A percentile compares a stretch with the other conserved stretches of the same genome.
Evolutionary conservation across 2,888 invertebrate genomes (phyloP).

Genomic region (Phaedon cochleariae): DNA sequence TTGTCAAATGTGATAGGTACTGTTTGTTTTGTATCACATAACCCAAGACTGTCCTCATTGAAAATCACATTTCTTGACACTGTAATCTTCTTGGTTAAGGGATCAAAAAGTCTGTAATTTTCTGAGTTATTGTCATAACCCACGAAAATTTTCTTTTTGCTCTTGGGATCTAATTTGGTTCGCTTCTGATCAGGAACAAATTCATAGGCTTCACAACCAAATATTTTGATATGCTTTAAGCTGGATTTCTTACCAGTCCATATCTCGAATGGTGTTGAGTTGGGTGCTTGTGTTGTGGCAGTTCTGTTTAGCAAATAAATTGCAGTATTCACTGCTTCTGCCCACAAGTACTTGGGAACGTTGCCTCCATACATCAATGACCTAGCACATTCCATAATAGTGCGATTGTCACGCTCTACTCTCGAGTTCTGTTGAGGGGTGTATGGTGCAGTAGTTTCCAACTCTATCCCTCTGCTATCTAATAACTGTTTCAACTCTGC

Average conservation of each 20-base stretch:
- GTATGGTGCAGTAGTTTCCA: slow-evolving; percentile 42
- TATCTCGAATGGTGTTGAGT: slow-evolving; percentile 24
- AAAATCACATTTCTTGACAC: slow-evolving; percentile 17
- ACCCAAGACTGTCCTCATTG: neutral
- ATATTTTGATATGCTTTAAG: slow-evolving; percentile 13
- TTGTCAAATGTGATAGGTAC: no score
- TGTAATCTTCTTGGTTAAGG: slow-evolving; percentile 7
- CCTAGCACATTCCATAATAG: slow-evolving; percentile 40
- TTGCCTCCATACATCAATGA: slow-evolving; percentile 49
- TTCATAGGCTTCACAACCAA: slow-evolving; percentile 18
- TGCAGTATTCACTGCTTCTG: slow-evolving; percentile 54
- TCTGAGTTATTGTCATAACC: slow-evolving; percentile 19
- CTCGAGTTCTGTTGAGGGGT: slow-evolving; percentile 49
- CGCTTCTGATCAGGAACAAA: slow-evolving; percentile 14
- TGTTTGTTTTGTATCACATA: no score
- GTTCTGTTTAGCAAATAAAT: slow-evolving; percentile 33
- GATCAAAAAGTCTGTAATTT: slow-evolving; percentile 18
- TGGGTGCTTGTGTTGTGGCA: slow-evolving; percentile 8
- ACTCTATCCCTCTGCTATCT: slow-evolving; percentile 37
- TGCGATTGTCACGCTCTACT: slow-evolving; percentile 49
- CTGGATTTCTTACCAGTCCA: slow-evolving; percentile 18
- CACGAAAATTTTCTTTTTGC: slow-evolving; percentile 16
- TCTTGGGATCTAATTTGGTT: slow-evolving; percentile 18
- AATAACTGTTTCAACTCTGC: slow-evolving; percentile 15
- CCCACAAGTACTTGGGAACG: slow-evolving; percentile 51